Evolutionary conservation across 1,140 invertebrate genomes (phyloP), one percentile per base, ranked within the genome.

Genomic region (Ostrea edulis): DNA sequence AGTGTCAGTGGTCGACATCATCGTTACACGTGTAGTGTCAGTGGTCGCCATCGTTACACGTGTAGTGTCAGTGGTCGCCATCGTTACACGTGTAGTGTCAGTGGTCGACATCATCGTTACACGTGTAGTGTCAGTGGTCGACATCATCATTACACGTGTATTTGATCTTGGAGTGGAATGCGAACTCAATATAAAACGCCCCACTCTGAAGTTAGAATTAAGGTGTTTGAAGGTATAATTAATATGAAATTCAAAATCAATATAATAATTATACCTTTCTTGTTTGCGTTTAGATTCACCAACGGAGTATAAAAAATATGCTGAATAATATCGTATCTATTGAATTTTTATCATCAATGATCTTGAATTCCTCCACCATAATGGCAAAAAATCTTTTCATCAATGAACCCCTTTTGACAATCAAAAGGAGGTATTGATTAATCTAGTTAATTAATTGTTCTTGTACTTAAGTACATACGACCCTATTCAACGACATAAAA

Each of bases 271-370:
- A 29, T 35, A 29, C 22, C 5, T 25, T 77, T 77, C 29, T 35
- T 35, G 14, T 29, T 12, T 77, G 25, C 29, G 11, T 29, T 35
- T 77, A 35, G 14, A n/a, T 62, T 7, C 12, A 62, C n/a, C 58
- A 77, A 25, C 9, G 29, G 8, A 4, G 7, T 35, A 14, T 25
- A 29, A 22, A 25, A 77, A 62, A 77, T 77, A 29, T 35, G 68
- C 29, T 77, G 68, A 77, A 77, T 77, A 77, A 77, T 25, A 12
- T 8, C 12, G 68, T 77, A 25, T 12, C 14, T 25, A 35, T 77
- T 11, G 25, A 77, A 77, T 25, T 77, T 77, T 77, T 77, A 14
- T 77, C 29, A 77, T 77, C 68, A 77, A 77, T 77, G 17, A 77
- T 77, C 68, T 77, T 29, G 68, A 35, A 77, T 77, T 77, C 68